Conservation (phyloP, 2,113 vertebrate species). For the Acrocephalus kingi region DNA sequence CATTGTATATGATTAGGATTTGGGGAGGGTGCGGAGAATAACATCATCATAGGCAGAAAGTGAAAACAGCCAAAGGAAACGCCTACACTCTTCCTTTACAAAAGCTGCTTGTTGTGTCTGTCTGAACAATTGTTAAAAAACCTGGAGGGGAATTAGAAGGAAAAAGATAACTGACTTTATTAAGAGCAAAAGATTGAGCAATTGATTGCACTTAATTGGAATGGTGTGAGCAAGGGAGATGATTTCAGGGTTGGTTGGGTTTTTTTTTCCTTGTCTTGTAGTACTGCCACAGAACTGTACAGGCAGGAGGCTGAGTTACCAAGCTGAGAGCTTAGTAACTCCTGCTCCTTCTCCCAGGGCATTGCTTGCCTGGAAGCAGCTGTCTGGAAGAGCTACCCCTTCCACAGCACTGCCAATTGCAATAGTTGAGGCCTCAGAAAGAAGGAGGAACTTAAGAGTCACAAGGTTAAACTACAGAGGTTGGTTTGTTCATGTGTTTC, state of each 20-base stretch:
- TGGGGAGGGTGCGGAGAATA: constrained; percentile 27
- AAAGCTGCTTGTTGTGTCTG: constrained; percentile 70
- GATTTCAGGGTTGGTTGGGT: neutral
- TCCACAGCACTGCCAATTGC: neutral
- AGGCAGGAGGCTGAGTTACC: neutral
- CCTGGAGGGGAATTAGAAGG: constrained; percentile 51
- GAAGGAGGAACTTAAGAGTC: neutral
- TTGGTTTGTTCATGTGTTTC: neutral
- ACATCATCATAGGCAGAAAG: constrained; percentile 66
- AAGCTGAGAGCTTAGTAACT: neutral
- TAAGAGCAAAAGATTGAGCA: constrained; percentile 67
- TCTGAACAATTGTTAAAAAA: constrained; percentile 64
- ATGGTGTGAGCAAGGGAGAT: neutral
- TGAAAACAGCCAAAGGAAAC: constrained; percentile 67
- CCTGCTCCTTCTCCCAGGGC: neutral
- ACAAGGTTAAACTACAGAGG: neutral
- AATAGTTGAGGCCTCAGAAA: neutral
- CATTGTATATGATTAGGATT: constrained; percentile 39
- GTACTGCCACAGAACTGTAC: neutral
- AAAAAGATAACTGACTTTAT: constrained; percentile 62
- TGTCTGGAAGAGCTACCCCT: neutral
- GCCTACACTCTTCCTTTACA: constrained; percentile 67
- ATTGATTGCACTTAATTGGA: constrained; percentile 62
- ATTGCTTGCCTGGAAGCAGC: neutral
- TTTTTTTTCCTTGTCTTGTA: neutral